A percentile compares a stretch with the other conserved stretches of the same genome.
phyloP scores from a whole-genome alignment of 2,888 invertebrate genomes.

The Saturnia japonica region DNA sequence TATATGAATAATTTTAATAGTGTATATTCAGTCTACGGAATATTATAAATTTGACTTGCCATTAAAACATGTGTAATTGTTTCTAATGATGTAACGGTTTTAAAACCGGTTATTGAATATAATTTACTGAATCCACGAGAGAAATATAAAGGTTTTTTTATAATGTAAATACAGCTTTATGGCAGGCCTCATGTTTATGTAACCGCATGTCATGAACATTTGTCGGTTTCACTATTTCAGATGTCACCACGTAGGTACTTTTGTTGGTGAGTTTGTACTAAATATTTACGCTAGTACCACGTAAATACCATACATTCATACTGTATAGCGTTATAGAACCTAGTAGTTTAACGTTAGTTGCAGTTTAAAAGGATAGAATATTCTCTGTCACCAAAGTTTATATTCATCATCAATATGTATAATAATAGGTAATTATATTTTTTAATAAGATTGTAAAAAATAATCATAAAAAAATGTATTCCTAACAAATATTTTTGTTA shows the following conservation, averaged over 20 bases:
- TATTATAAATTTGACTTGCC: slow-evolving; percentile 34
- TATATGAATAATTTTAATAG: slow-evolving; percentile 4
- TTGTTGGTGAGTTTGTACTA: slow-evolving; percentile 41
- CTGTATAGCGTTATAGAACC: background rate
- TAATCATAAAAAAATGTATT: no score
- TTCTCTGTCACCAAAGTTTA: no score
- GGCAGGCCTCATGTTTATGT: slow-evolving; percentile 77
- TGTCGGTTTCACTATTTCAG: slow-evolving; percentile 75
- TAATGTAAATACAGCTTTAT: slow-evolving; percentile 65
- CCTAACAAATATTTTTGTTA: no score
- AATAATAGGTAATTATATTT: no score
- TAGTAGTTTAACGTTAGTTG: background rate
- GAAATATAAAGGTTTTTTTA: slow-evolving; percentile 32
- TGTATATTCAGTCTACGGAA: background rate
- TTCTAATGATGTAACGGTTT: slow-evolving; percentile 45
- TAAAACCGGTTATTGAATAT: slow-evolving; percentile 38
- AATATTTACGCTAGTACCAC: slow-evolving; percentile 16
- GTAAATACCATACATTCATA: background rate
- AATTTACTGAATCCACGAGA: slow-evolving; percentile 29
- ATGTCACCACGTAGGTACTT: slow-evolving; percentile 44
- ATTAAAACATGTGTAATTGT: slow-evolving; percentile 38
- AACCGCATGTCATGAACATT: slow-evolving; percentile 77
- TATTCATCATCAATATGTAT: no score
- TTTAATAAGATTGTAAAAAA: no score
- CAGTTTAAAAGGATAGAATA: background rate